Base-by-base conservation (phyloP, 2,113 vertebrate species). In the Sinocyclocheilus maitianheensis region DNA sequence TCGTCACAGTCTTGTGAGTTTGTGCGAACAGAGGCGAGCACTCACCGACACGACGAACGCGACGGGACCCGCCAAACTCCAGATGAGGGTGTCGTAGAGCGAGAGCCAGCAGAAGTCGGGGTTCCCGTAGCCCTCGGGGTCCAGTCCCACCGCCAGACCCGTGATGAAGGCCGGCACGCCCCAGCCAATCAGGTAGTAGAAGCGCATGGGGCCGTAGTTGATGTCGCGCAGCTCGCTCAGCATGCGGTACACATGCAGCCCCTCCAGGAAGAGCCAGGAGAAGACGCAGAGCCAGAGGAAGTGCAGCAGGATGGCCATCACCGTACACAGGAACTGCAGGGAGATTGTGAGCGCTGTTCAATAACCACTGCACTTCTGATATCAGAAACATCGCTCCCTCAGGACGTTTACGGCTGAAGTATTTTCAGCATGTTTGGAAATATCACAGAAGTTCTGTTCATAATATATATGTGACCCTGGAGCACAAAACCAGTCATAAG, bases 101-200 rank as follows among this genome's bases (percentile, higher is more conserved):
- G 97, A 97, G 60, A 99, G 93, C 98, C 97, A 99, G 87, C 97
- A 99, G 95, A 97, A 99, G 88, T 99, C 98, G 0, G 97, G 96
- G 92, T 98, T 99, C 18, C 97, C 97, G 0, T 99, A 99, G 53
- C 97, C 97, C 91, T 99, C 97, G 0, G 98, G 97, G 86, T 99
- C 97, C 90, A 99, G 91, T 18, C 98, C 97, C 82, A 99, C 98
- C 0, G 98, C 97, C 79, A 99, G 88, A 84, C 97, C 98, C 63
- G 97, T 99, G 89, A 98, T 95, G 92, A 99, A 97, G 77, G 98
- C 97, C 0, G 97, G 98, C 22, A 99, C 95, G 0, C 98, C 98
- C 98, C 98, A 99, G 89, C 98, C 98, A 79, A 98, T 94, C 88
- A 98, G 94, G 86, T 97, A 97, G 95, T 99, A 99, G 94, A 99